Percentiles rank a stretch among this genome's conserved stretches.
phyloP scores from a whole-genome alignment of 2,113 vertebrate species.

The Dunckerocampus dactyliophorus region DNA sequence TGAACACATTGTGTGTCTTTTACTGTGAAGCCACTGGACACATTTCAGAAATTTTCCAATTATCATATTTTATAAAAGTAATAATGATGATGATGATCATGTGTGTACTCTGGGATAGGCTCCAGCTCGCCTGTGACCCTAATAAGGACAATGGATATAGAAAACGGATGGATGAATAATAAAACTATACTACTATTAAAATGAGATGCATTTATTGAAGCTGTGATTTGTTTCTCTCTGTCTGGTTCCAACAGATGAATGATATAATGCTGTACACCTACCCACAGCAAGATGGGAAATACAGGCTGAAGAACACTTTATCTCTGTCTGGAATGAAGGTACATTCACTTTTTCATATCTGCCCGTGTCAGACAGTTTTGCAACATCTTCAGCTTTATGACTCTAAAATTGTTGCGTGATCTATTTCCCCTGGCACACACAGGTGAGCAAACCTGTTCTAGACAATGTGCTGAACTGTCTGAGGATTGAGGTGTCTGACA shows the following conservation, averaged over 20 bases:
- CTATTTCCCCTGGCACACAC: neutral
- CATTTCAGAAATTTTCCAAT: no score
- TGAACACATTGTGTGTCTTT: no score
- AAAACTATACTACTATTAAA: no score
- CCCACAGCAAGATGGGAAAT: constrained; percentile 92
- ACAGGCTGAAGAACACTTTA: constrained; percentile 84
- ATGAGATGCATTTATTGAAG: no score
- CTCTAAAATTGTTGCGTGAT: neutral
- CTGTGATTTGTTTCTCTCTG: neutral
- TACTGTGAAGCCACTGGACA: no score
- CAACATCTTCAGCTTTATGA: neutral
- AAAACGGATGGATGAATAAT: neutral
- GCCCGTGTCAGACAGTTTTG: neutral
- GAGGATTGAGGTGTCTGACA: constrained; percentile 83
- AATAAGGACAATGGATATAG: no score
- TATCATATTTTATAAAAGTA: no score
- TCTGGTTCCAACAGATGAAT: constrained; percentile 79
- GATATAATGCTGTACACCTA: constrained; percentile 90
- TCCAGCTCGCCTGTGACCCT: no score
- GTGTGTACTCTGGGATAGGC: no score
- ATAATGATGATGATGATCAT: no score
- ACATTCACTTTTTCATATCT: constrained; percentile 2
- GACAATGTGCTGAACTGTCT: constrained; percentile 82
- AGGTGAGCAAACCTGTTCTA: constrained; percentile 84
- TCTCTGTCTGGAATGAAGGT: constrained; percentile 88